Base-by-base conservation (phyloP, 2,113 vertebrate species). In the Procapra przewalskii region DNA sequence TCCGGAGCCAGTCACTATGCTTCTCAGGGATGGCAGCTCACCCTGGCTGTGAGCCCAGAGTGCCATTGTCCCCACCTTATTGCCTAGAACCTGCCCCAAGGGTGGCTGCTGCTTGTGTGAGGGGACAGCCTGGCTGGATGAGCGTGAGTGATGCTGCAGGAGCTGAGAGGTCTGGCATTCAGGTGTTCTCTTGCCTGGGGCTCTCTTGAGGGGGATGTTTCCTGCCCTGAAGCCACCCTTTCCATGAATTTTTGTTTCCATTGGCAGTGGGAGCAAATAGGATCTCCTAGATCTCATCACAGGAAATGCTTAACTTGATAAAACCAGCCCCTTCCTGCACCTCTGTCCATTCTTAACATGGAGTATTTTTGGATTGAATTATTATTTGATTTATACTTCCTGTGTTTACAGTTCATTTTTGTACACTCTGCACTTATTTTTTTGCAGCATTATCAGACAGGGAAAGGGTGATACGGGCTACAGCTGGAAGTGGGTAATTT, bases 381-480 rank as follows among this genome's bases (percentile, higher is more conserved):
- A 8, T 67, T 50, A 40, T 40, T 84, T 94, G 83, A 62, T 43
- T 50, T 40, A 33, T n/a, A 23, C 59, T 97, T 96, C 95, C 96
- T 97, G 95, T 96, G 75, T 91, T 88, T 59, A 52, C 6, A 0
- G 5, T 48, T 48, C 15, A 75, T 60, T 95, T 92, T 40, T 88
- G 81, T 75, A 29, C 14, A n/a, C 82, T 48, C 36, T 16, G 45
- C 54, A 15, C 31, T 77, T 91, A 29, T 21, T 97, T 80, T 80
- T 94, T 64, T n/a, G n/a, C n/a, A 40, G 4, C 1, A 0, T 93
- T 95, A 90, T 95, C 97, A 96, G 97, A 57, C 23, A 45, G 81
- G 25, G 55, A 33, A 71, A 27, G 25, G 79, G 40, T 6, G 60
- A 40, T 15, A 17, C 1, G 80, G 50, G 36, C 12, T 57, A 19